These are phyloP conservation scores for Callosobruchus maculatus DNA, from an alignment of 2,888 invertebrate species.

Conservation along the genomic window DNA sequence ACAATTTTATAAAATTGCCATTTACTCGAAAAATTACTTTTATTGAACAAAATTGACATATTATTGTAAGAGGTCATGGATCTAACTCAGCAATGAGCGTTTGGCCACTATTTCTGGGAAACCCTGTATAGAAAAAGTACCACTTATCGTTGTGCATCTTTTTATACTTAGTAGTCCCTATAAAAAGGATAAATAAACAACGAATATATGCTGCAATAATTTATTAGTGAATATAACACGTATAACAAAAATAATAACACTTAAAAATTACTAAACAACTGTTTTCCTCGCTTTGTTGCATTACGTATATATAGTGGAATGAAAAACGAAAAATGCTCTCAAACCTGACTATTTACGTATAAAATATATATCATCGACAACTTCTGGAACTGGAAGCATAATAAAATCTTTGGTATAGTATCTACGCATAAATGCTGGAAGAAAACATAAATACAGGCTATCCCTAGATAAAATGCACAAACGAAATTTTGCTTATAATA, in stretches of 20 bases:
- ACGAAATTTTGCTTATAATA: too few relatives aligned
- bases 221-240: constrained; percentile 7
- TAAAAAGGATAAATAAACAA: constrained; percentile 3
- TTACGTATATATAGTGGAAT: neutral
- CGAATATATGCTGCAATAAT: constrained; percentile 14
- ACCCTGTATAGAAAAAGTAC: too few relatives aligned
- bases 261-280: neutral
- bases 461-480: too few relatives aligned
- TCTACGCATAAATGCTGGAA: neutral
- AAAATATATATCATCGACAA: neutral
- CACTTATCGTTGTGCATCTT: too few relatives aligned
- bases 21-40: too few relatives aligned
- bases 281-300: neutral
- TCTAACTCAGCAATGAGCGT: too few relatives aligned
- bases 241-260: too few relatives aligned
- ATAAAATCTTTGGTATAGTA: neutral
- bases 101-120: too few relatives aligned
- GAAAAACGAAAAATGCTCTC: neutral
- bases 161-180: too few relatives aligned
- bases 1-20: too few relatives aligned
- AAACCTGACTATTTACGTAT: neutral
- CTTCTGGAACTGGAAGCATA: neutral
- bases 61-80: too few relatives aligned
- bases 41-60: too few relatives aligned
- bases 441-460: neutral